phyloP scores from a whole-genome alignment of 1,140 invertebrate genomes.

The Drosophila orosa region DNA sequence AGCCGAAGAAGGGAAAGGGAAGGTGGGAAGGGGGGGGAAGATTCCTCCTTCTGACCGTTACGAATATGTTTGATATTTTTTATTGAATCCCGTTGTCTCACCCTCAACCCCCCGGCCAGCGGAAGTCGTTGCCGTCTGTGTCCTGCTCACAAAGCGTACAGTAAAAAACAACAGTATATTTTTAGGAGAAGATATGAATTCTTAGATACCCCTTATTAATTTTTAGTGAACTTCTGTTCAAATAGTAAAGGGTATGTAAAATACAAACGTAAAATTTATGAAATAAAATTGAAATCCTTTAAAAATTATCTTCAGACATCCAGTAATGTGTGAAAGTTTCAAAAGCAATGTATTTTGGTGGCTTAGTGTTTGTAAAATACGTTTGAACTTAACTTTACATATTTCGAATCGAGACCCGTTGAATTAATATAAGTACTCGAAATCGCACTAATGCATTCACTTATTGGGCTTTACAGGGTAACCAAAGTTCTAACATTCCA shows the following conservation, averaged over 20 bases:
- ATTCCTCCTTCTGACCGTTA: constrained; percentile 53
- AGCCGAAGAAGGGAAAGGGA: not conserved
- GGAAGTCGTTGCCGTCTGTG: constrained; percentile 65
- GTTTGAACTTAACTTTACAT: not conserved
- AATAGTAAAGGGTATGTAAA: not conserved
- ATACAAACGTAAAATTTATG: not conserved
- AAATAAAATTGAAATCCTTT: not conserved
- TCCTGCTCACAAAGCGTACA: constrained; percentile 41
- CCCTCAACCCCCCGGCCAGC: constrained; percentile 28
- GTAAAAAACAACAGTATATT: constrained; percentile 44
- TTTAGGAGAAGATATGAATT: not conserved
- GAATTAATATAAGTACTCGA: too few relatives aligned
- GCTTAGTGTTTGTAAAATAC: not conserved
- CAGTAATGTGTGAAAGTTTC: not conserved
- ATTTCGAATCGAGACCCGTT: too few relatives aligned
- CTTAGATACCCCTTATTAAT: not conserved
- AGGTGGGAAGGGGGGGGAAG: not conserved
- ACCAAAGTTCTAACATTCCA: constrained; percentile 1
- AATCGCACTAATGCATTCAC: too few relatives aligned
- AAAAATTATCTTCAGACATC: not conserved
- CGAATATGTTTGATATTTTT: constrained; percentile 79
- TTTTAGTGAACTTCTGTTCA: too few relatives aligned
- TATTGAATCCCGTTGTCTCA: constrained; percentile 64
- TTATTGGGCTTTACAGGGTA: constrained; percentile 2
- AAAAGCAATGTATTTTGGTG: not conserved